These are phyloP conservation scores for Pelochelys cantorii DNA, from an alignment of 2,797 vertebrate species.

Conservation along the genomic window DNA sequence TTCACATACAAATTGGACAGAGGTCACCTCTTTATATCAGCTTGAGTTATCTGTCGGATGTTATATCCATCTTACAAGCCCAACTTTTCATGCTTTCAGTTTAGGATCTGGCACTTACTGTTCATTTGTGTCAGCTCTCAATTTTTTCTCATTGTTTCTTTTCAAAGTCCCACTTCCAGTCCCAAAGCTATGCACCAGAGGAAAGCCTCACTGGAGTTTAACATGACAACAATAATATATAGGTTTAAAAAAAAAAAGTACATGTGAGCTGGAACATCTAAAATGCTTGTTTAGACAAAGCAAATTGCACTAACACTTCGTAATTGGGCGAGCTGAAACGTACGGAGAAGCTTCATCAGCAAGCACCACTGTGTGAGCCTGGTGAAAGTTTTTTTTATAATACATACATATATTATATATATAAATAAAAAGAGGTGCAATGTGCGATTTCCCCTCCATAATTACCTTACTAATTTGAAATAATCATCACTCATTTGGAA, in stretches of 20 bases:
- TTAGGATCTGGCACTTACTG: neutral
- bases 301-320: neutral
- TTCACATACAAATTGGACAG: slow-evolving; percentile 19
- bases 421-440: neutral
- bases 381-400: neutral
- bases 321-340: neutral
- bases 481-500: neutral
- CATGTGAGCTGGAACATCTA: neutral
- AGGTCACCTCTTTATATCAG: neutral
- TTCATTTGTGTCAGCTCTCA: slow-evolving; percentile 24
- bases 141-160: slow-evolving; percentile 29
- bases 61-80: slow-evolving; percentile 40
- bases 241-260: neutral
- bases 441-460: neutral
- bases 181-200: neutral
- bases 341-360: neutral
- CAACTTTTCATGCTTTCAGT: slow-evolving; percentile 22
- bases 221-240: neutral
- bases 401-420: too few species aligned
- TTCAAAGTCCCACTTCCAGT: neutral
- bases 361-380: neutral
- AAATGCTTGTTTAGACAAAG: neutral
- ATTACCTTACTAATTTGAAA: neutral
- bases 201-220: slow-evolving; percentile 1
- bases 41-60: neutral